These are phyloP conservation scores for Palaemon carinicauda DNA, from an alignment of 1,140 invertebrate genomes.

Conservation along the genomic window DNA sequence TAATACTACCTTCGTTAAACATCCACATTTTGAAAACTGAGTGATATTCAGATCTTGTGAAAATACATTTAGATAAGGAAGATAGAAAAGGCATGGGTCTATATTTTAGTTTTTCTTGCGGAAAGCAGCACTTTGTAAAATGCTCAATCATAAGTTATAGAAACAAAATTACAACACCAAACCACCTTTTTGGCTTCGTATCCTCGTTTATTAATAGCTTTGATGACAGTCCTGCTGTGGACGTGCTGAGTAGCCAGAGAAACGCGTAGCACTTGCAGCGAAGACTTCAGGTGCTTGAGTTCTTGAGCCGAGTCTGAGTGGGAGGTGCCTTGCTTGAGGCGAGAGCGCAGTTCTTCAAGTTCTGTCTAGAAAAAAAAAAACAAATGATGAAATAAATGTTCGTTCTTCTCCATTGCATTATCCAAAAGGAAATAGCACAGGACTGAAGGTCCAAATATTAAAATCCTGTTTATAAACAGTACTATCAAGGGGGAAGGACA, in stretches of 20 bases:
- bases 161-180: neutral
- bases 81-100: neutral
- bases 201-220: slow-evolving; percentile 32
- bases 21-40: too few species aligned
- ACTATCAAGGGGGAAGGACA: too few species aligned
- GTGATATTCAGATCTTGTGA: too few species aligned
- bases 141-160: neutral
- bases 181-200: slow-evolving; percentile 21
- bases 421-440: too few species aligned
- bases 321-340: neutral
- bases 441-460: too few species aligned
- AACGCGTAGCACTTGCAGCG: neutral
- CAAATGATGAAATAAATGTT: too few species aligned
- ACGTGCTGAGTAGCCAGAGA: slow-evolving; percentile 2
- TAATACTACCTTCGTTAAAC: too few species aligned
- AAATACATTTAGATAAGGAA: neutral
- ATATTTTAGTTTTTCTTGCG: too few species aligned
- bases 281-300: neutral
- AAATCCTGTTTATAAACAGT: too few species aligned
- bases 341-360: neutral
- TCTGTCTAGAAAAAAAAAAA: neutral
- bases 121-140: too few species aligned
- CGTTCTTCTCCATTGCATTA: too few species aligned
- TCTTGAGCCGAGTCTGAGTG: neutral
- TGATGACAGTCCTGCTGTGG: slow-evolving; percentile 14